Base-by-base conservation (phyloP, 2,797 vertebrate species). In the Rhinichthys osculus region DNA sequence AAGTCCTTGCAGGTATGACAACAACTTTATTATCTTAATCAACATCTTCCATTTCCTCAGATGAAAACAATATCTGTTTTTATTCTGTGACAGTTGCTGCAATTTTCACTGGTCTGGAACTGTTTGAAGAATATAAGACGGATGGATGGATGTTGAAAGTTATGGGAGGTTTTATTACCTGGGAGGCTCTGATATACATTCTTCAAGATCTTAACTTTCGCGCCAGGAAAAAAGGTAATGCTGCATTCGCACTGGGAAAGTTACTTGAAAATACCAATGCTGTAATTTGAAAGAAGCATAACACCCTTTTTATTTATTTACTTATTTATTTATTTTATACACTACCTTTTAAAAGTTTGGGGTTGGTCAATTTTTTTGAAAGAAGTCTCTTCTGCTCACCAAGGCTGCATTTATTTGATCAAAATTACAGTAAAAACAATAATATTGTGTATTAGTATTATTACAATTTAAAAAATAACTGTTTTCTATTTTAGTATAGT, bases 111-210 rank as follows among this genome's bases (percentile, higher is more conserved):
- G 96, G 96, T 13, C 87, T 96, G 70, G 17, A 77, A 10, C 23
- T 92, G 57, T 83, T 96, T 78, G 94, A 94, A 77, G 81, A 27
- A 19, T 83, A 91, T 10, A 0, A 3, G 0, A 0, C 3, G 0
- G 87, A 87, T 80, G 77, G 57, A 2, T 96, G 95, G 96, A 81
- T 95, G 88, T 19, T 90, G 33, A 95, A 95, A 81, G 94, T 95
- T 10, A 95, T 96, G 96, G 94, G 95, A 1, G 96, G 92, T 3
- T 95, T 94, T 80, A 79, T 95, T 42, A 93, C 88, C 80, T 97
- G 95, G 96, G 95, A 96, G 54, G 79, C 33, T 13, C 9, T 95
- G 17, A 89, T 92, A 8, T 93, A 79, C 76, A 66, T 94, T 23
- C 57, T 94, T 6, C 83, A 95, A 66, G 93, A 94, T 19, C 7